phyloP scores from a whole-genome alignment of 64 coral and sea anemone genomes.

The Actinia equina region DNA sequence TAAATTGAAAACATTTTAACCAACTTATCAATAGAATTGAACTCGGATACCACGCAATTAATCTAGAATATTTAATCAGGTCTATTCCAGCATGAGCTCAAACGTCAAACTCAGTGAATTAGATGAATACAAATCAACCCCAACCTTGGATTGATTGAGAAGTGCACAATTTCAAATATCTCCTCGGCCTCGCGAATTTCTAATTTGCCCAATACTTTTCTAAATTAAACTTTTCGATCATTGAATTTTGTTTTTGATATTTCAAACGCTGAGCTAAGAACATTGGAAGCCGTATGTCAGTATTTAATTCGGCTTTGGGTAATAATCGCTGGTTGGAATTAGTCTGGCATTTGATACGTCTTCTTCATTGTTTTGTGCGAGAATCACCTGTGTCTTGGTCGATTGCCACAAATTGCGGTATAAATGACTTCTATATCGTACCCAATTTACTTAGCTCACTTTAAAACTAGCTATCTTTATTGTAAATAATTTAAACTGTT shows the following conservation, averaged over 20 bases:
- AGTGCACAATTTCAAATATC: not conserved
- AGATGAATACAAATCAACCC: not conserved
- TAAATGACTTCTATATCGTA: not conserved
- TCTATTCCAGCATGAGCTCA: not conserved
- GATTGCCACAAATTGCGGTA: not conserved
- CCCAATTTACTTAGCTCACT: not conserved
- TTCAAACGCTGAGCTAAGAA: not conserved
- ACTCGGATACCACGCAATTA: not conserved
- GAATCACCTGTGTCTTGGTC: not conserved
- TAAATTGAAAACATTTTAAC: not conserved
- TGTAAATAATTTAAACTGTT: not conserved
- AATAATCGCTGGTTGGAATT: not conserved
- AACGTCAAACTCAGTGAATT: not conserved
- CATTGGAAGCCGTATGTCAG: not conserved
- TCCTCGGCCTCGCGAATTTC: not conserved
- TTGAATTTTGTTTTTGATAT: not conserved
- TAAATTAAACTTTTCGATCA: not conserved
- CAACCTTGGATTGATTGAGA: not conserved
- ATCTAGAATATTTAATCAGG: not conserved
- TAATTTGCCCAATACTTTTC: not conserved
- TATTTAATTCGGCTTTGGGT: not conserved
- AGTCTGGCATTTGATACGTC: not conserved
- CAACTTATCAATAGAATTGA: not conserved
- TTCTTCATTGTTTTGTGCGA: not conserved
- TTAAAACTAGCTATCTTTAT: not conserved